Conservation (phyloP, 2,888 invertebrate species). For the Brenthis hecate region DNA sequence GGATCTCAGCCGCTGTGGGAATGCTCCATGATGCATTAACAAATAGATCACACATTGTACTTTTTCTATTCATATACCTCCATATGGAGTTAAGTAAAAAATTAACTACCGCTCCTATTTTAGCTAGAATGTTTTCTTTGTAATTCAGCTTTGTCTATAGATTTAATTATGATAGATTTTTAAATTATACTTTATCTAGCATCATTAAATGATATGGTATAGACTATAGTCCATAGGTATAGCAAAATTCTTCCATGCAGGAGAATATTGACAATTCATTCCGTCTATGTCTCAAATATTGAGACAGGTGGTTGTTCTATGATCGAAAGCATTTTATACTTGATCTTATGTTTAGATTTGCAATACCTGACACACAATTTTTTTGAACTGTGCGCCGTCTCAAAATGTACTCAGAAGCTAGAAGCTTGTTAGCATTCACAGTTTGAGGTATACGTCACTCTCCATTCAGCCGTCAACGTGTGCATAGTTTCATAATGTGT, state of each 20-base stretch:
- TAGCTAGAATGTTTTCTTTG: not conserved
- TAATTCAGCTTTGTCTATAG: too few relatives aligned
- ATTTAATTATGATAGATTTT: too few relatives aligned
- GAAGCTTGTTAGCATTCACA: conserved; percentile 15
- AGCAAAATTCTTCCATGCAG: too few relatives aligned
- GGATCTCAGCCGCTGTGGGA: conserved; percentile 37
- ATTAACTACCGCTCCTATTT: not conserved
- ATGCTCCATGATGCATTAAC: conserved; percentile 27
- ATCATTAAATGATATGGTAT: too few relatives aligned
- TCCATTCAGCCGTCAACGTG: conserved; percentile 35
- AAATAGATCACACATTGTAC: conserved; percentile 11
- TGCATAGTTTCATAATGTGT: conserved; percentile 36
- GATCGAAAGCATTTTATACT: too few relatives aligned
- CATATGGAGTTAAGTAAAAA: conserved; percentile 11
- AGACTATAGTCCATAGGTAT: too few relatives aligned
- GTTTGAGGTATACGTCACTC: conserved; percentile 30
- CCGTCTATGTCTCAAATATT: too few relatives aligned
- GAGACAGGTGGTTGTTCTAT: too few relatives aligned
- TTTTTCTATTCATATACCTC: conserved; percentile 3
- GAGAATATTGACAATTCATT: too few relatives aligned
- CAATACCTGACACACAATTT: not conserved
- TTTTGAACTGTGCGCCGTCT: not conserved
- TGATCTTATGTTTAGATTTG: too few relatives aligned
- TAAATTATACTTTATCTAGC: too few relatives aligned
- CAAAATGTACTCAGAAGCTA: not conserved